A percentile compares a stretch with the other conserved stretches of the same genome.
Evolutionary conservation across 2,113 vertebrate genomes (phyloP).

Genomic region (Menura novaehollandiae): DNA sequence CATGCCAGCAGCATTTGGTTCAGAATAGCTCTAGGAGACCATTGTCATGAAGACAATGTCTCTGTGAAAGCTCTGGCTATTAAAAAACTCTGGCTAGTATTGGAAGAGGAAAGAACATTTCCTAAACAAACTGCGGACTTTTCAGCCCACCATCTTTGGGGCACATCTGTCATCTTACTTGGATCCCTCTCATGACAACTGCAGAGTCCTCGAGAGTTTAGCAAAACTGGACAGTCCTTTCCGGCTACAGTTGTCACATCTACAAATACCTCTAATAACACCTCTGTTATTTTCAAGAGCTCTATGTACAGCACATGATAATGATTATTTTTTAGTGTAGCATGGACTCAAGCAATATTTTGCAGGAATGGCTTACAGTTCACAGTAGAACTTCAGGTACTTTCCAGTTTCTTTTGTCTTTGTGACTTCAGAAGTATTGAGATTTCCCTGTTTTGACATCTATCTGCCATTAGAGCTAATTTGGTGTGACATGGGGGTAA

Average conservation of each 20-base stretch:
- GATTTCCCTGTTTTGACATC: background rate
- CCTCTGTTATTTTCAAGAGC: background rate
- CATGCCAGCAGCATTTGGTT: background rate
- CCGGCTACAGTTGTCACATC: background rate
- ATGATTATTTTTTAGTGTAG: background rate
- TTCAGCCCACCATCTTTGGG: background rate
- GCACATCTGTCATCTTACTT: background rate
- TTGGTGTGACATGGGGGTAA: background rate
- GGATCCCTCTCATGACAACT: background rate
- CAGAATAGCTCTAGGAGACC: background rate
- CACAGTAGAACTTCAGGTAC: background rate
- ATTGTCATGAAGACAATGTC: background rate
- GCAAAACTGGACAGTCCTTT: background rate
- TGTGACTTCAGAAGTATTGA: background rate
- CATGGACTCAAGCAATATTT: rapidly evolving
- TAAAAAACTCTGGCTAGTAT: background rate
- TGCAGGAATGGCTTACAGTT: background rate
- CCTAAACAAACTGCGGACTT: background rate
- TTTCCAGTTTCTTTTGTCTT: background rate
- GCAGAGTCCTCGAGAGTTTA: background rate
- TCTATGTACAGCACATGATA: background rate
- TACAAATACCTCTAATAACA: background rate
- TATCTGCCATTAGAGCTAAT: background rate
- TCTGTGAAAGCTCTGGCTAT: background rate
- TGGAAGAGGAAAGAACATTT: background rate